Evolutionary conservation across 2,113 vertebrate genomes (phyloP), one percentile per base, ranked within the genome.

Genomic region (Theristicus caerulescens): DNA sequence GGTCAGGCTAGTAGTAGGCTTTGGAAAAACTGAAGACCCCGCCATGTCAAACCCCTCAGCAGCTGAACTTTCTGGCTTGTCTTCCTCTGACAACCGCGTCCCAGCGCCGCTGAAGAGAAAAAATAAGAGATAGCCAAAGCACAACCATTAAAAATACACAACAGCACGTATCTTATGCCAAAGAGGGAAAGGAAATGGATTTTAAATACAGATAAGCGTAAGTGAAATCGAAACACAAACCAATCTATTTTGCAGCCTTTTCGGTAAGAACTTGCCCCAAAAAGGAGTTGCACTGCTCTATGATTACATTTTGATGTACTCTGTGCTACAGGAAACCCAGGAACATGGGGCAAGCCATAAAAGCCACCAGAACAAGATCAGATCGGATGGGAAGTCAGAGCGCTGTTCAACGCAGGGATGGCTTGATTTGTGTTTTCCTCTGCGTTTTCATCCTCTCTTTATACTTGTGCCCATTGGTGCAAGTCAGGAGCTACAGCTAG

Each of bases 41-140:
- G 98, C 87, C 13, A 96, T 51, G 77, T 99, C 99, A 25, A 98
- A 98, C 16, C 93, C 97, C 22, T 98, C 96, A 1, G 98, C 94
- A 54, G 90, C 91, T 0, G 98, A 98, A 92, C 98, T 98, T 95
- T 99, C 99, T 6, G 98, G 98, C 92, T 98, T 98, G 52, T 98
- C 98, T 13, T 99, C 99, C 77, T 98, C 97, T 4, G 94, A 97
- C 36, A 98, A 86, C 16, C 95, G 96, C 2, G 96, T 85, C 61
- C 95, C 98, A 65, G 98, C 95, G 31, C 97, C 97, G 88, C 99
- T 99, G 87, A 38, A 20, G 76, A 64, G 83, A 57, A 22, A 77
- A 95, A 78, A 61, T 83, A 69, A 93, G 40, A 77, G 46, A 97
- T 32, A 61, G 87, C 47, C 65, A 93, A 94, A 86, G 85, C 65